phyloP scores from a whole-genome alignment of 2,113 vertebrate species.

The Leucoraja erinaceus region DNA sequence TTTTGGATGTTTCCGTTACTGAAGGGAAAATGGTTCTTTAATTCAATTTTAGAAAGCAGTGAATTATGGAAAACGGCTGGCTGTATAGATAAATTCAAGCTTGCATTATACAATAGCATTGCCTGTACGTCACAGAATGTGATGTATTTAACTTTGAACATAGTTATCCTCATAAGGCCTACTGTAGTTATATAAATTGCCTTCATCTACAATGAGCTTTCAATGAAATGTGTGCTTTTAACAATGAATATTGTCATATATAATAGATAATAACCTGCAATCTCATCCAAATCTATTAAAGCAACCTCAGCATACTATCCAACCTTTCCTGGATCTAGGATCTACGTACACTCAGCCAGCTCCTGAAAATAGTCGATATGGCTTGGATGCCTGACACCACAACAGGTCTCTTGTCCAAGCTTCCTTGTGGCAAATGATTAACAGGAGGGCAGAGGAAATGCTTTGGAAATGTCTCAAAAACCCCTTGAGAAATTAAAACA shows the following conservation, averaged over 20 bases:
- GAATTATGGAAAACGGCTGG: not conserved
- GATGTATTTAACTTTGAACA: not conserved
- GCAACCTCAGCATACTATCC: too few species aligned
- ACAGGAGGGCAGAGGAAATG: too few species aligned
- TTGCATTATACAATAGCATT: not conserved
- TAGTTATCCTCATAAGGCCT: not conserved
- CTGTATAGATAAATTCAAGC: not conserved
- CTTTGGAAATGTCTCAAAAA: too few species aligned
- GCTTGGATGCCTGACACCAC: too few species aligned
- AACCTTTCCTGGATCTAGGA: too few species aligned
- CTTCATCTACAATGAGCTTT: not conserved
- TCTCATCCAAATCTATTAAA: too few species aligned
- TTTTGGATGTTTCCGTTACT: not conserved
- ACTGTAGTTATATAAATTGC: not conserved
- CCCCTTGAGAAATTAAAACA: too few species aligned
- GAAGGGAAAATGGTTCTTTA: not conserved
- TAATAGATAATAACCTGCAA: too few species aligned
- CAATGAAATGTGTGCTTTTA: not conserved
- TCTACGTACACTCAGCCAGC: too few species aligned
- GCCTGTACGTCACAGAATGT: not conserved
- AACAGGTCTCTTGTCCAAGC: too few species aligned
- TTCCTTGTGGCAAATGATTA: too few species aligned
- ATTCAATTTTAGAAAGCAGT: not conserved
- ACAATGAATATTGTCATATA: not conserved
- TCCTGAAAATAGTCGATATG: too few species aligned